Conservation (phyloP, 2,888 invertebrate genomes). For the Xylophagus ater region DNA sequence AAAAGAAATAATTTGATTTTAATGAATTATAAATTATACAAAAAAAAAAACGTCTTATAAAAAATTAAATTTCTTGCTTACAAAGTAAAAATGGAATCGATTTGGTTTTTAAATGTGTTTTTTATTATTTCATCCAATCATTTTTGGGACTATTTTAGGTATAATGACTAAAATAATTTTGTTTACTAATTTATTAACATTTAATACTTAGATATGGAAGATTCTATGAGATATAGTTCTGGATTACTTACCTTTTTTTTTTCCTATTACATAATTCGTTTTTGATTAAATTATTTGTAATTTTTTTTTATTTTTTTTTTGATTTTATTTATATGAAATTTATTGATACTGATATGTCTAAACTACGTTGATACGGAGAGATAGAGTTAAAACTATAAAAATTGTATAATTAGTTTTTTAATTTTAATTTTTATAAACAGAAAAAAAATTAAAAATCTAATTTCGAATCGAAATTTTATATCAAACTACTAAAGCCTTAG, state of each 20-base stretch:
- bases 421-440: too few relatives aligned
- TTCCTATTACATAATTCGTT: background rate
- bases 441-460: too few relatives aligned
- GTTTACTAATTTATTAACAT: background rate
- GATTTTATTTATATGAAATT: background rate
- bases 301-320: background rate
- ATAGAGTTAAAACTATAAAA: too few relatives aligned
- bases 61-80: too few relatives aligned
- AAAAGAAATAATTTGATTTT: too few relatives aligned
- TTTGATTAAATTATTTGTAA: background rate
- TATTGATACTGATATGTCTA: constrained; percentile 12
- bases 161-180: background rate
- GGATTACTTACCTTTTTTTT: too few relatives aligned
- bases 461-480: too few relatives aligned
- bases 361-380: constrained; percentile 9
- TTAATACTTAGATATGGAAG: background rate
- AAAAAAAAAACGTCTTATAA: too few relatives aligned
- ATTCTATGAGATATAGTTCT: background rate
- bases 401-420: too few relatives aligned
- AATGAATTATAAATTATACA: too few relatives aligned
- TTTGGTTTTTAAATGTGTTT: background rate
- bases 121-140: background rate
- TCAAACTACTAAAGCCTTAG: too few relatives aligned
- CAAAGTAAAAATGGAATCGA: too few relatives aligned
- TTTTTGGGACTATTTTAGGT: background rate